These are phyloP conservation scores for Hermodice carunculata DNA, from an alignment of 2,888 invertebrate genomes.

Conservation along the genomic window DNA sequence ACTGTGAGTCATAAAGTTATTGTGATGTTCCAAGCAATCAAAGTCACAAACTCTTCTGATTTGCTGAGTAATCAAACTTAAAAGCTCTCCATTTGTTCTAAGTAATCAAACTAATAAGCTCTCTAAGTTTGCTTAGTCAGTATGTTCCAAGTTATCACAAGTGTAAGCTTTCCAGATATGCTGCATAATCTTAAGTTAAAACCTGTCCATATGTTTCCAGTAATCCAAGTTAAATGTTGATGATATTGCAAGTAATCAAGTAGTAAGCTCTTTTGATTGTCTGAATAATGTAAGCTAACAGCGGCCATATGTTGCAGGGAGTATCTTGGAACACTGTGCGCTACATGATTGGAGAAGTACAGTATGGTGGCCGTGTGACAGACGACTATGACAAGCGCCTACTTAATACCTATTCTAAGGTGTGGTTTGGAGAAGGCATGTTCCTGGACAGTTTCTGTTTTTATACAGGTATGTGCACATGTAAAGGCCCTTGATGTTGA, in stretches of 20 bases:
- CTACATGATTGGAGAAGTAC: slow-evolving; percentile 95
- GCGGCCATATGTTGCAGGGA: slow-evolving; percentile 72
- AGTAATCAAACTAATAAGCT: no score
- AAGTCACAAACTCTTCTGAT: no score
- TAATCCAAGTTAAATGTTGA: neutral
- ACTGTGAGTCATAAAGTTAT: no score
- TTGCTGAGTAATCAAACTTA: no score
- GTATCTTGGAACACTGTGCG: slow-evolving; percentile 98
- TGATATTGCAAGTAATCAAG: neutral
- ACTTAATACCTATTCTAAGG: slow-evolving; percentile 89
- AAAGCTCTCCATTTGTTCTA: no score
- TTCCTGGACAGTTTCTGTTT: slow-evolving; percentile 91
- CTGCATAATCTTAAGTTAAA: no score
- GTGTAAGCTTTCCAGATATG: no score
- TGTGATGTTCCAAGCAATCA: no score
- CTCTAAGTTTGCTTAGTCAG: no score
- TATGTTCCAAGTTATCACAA: no score
- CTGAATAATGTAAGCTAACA: neutral
- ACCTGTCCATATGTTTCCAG: no score
- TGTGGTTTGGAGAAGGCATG: slow-evolving; percentile 93
- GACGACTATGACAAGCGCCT: slow-evolving; percentile 97
- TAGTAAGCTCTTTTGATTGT: neutral
- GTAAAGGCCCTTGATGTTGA: no score
- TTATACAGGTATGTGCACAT: slow-evolving; percentile 86
- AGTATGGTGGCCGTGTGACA: slow-evolving; percentile 91